Conservation (phyloP, 2,113 vertebrate species). For the Semnopithecus entellus region DNA sequence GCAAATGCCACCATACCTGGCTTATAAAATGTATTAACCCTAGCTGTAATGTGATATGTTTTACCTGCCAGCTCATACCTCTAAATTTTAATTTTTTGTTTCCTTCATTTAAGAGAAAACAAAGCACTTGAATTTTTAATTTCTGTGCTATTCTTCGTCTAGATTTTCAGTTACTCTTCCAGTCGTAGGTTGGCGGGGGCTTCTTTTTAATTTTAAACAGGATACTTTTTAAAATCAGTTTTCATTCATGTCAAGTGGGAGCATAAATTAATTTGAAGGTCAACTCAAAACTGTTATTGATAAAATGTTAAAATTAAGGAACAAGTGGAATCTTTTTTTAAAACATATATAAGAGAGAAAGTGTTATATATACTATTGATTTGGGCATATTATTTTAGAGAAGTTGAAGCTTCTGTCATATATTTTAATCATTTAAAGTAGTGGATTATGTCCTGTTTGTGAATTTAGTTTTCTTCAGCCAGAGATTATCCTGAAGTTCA, state of each 20-base stretch:
- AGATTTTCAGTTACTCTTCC: slow-evolving; percentile 32
- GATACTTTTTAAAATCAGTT: not conserved
- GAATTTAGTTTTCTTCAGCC: slow-evolving; percentile 15
- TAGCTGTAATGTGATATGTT: slow-evolving; percentile 8
- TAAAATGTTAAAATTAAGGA: not conserved
- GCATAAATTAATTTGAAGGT: slow-evolving; percentile 13
- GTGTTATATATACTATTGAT: slow-evolving; percentile 7
- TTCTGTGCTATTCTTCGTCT: not conserved
- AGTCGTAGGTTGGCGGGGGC: not conserved
- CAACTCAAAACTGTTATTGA: slow-evolving; percentile 3
- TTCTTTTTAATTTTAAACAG: not conserved
- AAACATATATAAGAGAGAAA: slow-evolving; percentile 13
- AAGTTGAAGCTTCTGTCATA: not conserved
- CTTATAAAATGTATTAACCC: not conserved
- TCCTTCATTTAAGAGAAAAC: slow-evolving; percentile 21
- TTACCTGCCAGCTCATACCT: not conserved
- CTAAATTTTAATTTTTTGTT: slow-evolving; percentile 28
- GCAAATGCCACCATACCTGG: not conserved
- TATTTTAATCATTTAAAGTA: slow-evolving; percentile 29
- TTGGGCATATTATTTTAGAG: not conserved
- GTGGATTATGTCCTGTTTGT: not conserved
- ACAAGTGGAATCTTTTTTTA: not conserved
- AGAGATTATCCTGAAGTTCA: slow-evolving; percentile 41
- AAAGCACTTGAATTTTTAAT: not conserved
- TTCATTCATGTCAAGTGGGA: not conserved